These are phyloP conservation scores for Zophobas atratus DNA, from an alignment of 1,140 invertebrate genomes.

Conservation along the genomic window DNA sequence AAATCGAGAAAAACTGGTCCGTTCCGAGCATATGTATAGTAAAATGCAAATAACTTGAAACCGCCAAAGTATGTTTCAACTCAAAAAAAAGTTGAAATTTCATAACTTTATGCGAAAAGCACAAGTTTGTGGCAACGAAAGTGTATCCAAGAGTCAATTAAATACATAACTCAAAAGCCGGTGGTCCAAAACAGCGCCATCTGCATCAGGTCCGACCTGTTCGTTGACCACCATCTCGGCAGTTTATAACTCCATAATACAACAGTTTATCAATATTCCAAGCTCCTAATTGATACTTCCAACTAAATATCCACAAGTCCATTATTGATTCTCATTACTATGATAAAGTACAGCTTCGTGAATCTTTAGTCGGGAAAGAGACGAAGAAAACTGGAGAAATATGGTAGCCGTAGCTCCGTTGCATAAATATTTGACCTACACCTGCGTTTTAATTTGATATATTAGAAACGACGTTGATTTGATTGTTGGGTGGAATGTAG, in stretches of 20 bases:
- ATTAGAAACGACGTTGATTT: too few species aligned
- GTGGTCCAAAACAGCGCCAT: background rate
- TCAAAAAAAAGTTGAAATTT: too few species aligned
- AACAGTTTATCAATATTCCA: conserved; percentile 30
- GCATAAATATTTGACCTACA: conserved; percentile 6
- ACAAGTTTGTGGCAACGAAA: background rate
- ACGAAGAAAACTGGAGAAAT: conserved; percentile 12
- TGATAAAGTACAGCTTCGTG: conserved; percentile 19
- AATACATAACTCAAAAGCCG: conserved; percentile 17
- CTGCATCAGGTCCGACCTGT: conserved; percentile 29
- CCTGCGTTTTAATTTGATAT: background rate
- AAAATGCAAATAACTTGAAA: too few species aligned
- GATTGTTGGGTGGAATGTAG: too few species aligned
- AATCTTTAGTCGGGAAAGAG: background rate
- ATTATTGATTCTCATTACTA: conserved; percentile 24
- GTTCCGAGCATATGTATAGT: too few species aligned
- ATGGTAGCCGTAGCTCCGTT: conserved; percentile 9
- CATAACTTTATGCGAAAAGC: background rate
- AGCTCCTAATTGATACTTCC: conserved; percentile 24
- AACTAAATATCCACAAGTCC: conserved; percentile 10
- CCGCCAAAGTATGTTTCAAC: too few species aligned
- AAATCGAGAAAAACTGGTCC: too few species aligned
- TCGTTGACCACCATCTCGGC: conserved; percentile 27
- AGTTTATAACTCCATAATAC: conserved; percentile 30
- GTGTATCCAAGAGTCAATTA: background rate